Conservation (phyloP, 2,888 invertebrate genomes). For the Synanthedon myopaeformis region DNA sequence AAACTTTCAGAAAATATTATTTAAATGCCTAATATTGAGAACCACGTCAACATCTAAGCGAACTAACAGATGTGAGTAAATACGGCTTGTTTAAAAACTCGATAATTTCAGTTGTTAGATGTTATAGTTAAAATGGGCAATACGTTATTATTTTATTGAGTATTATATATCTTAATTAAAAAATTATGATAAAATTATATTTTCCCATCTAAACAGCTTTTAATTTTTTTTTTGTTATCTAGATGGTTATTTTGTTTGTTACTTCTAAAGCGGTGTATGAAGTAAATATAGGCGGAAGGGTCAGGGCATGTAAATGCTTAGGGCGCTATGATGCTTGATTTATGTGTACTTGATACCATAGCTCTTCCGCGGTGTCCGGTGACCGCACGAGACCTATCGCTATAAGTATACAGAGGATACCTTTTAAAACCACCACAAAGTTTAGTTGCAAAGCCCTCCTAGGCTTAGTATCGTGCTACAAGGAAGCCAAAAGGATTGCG, state of each 20-base stretch:
- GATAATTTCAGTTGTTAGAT: no score
- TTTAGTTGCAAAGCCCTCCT: conserved; percentile 5
- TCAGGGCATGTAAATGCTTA: conserved; percentile 36
- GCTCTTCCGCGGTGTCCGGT: conserved; percentile 60
- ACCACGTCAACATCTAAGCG: no score
- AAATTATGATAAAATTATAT: no score
- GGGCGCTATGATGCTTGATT: conserved; percentile 57
- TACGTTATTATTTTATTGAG: no score
- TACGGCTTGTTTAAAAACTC: no score
- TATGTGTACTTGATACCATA: conserved; percentile 53
- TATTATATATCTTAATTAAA: no score
- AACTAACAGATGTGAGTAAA: no score
- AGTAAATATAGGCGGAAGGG: conserved; percentile 49
- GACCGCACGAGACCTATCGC: conserved; percentile 37
- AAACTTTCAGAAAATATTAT: no score
- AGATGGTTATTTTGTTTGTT: conserved; percentile 18
- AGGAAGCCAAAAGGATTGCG: conserved; percentile 5
- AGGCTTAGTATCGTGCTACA: conserved; percentile 3
- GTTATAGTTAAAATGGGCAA: no score
- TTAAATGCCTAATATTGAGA: no score
- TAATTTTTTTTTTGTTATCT: no score
- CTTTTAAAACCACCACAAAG: conserved; percentile 28
- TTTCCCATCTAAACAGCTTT: no score
- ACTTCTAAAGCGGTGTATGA: conserved; percentile 34
- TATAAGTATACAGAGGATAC: conserved; percentile 13